Evolutionary conservation across 2,888 invertebrate species (phyloP).

Genomic region (Protula sp.): DNA sequence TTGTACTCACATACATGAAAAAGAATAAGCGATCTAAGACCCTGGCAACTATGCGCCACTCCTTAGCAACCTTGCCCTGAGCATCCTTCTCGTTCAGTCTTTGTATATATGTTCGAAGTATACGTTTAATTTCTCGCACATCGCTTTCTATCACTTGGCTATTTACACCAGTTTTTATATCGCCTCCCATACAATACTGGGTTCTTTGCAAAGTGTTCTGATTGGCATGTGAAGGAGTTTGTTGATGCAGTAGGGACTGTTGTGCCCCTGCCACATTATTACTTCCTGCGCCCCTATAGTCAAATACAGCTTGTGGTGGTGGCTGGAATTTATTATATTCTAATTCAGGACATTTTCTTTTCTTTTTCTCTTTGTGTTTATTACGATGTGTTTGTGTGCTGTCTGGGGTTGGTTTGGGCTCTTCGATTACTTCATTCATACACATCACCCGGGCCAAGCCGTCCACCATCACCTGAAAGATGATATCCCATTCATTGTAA

Average conservation of each 20-base stretch:
- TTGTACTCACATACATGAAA: conserved; percentile 23
- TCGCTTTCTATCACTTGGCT: conserved; percentile 37
- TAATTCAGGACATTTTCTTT: conserved; percentile 19
- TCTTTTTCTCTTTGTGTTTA: conserved; percentile 19
- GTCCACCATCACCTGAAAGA: conserved; percentile 42
- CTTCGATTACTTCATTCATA: conserved; percentile 30
- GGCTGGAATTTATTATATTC: conserved; percentile 26
- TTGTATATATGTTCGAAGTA: conserved; percentile 34
- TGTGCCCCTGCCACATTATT: neutral
- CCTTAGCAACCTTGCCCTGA: conserved; percentile 21
- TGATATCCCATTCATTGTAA: too few relatives aligned
- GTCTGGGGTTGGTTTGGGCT: neutral
- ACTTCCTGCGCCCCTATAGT: conserved; percentile 14
- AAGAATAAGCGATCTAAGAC: conserved; percentile 28
- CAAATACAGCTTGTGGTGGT: conserved; percentile 14
- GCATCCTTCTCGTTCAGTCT: conserved; percentile 27
- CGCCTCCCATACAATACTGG: neutral
- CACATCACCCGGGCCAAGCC: conserved; percentile 44
- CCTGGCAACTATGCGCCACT: conserved; percentile 28
- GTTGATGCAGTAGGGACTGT: neutral
- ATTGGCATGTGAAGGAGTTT: too few relatives aligned
- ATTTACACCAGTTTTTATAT: conserved; percentile 16
- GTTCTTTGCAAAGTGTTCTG: neutral
- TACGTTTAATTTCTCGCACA: conserved; percentile 41
- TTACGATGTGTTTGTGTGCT: conserved; percentile 2